Conservation (phyloP, 2,797 vertebrate genomes). For the Esox masquinongy region DNA sequence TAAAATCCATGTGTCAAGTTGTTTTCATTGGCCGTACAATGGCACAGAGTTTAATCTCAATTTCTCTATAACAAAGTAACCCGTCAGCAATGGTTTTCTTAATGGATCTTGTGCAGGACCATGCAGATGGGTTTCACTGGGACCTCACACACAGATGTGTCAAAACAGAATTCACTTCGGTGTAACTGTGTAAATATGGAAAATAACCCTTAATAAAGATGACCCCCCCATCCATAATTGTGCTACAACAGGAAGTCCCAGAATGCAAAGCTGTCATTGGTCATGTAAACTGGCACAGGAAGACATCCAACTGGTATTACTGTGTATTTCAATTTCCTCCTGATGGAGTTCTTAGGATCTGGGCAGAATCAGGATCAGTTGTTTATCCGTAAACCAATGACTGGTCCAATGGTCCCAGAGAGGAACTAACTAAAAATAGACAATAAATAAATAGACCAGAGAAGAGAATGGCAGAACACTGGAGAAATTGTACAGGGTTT, state of each 20-base stretch:
- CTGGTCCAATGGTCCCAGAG: not conserved
- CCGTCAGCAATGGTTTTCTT: not conserved
- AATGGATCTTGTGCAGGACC: conserved; percentile 19
- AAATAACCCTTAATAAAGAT: not conserved
- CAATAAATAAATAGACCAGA: not conserved
- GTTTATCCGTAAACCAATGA: not conserved
- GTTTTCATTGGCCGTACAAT: conserved; percentile 29
- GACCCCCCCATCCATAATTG: not conserved
- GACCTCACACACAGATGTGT: not conserved
- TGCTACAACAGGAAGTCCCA: not conserved
- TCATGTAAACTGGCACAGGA: not conserved
- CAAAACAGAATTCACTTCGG: not conserved
- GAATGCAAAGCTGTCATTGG: not conserved
- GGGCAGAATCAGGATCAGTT: not conserved
- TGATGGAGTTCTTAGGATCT: not conserved
- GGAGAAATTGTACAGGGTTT: no score
- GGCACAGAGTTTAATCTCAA: conserved; percentile 24
- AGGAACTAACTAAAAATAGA: not conserved
- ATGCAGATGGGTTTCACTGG: conserved; percentile 10
- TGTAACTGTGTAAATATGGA: not conserved
- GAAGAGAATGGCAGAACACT: not conserved
- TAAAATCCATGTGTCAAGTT: conserved; percentile 21
- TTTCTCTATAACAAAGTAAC: conserved; percentile 5
- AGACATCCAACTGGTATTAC: not conserved
- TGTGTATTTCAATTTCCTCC: no score